Evolutionary conservation across 2,797 vertebrate species (phyloP), one percentile per base, ranked within the genome.

Genomic region (Serranus cabrilla): DNA sequence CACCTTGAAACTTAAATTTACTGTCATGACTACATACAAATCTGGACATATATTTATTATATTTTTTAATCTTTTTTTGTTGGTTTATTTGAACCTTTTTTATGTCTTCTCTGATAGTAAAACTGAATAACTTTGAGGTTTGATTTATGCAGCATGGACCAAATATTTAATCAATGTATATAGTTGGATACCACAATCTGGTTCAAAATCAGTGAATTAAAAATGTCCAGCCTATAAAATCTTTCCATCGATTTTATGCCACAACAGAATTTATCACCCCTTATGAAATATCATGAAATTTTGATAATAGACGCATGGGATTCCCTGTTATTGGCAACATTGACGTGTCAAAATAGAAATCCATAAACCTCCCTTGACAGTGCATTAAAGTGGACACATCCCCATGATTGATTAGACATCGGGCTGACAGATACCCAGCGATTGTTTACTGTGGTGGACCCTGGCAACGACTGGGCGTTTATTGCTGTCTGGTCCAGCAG

Each of bases 391-490:
- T 83, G 85, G 85, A 92, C 88, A 91, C 90, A 84, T 89, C 77
- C 78, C 54, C 45, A 68, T 91, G 93, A 93, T 91, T 91, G 90
- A 95, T 93, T 88, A 83, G 90, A 91, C 81, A 81, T 86, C 77
- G 71, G 60, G 81, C 87, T 93, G 91, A 94, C 94, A 94, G 83
- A 84, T 84, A 77, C 82, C 82, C 67, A 2, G 27, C 43, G 86
- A 89, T 93, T 94, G 93, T 95, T 94, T 94, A 93, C 91, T 83
- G 89, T 91, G 85, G 85, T 86, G 85, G 89, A 89, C 86, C 85
- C 90, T 84, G 87, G 86, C 89, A 87, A 87, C 87, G 88, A 92
- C 90, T 86, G 78, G 83, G 78, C 80, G 76, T 93, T 95, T 94
- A 95, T 94, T 89, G 92, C 92, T 88, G 91, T 92, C 89, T 90